Conservation (phyloP, 2,888 invertebrate genomes). For the Iphiclides podalirius region DNA sequence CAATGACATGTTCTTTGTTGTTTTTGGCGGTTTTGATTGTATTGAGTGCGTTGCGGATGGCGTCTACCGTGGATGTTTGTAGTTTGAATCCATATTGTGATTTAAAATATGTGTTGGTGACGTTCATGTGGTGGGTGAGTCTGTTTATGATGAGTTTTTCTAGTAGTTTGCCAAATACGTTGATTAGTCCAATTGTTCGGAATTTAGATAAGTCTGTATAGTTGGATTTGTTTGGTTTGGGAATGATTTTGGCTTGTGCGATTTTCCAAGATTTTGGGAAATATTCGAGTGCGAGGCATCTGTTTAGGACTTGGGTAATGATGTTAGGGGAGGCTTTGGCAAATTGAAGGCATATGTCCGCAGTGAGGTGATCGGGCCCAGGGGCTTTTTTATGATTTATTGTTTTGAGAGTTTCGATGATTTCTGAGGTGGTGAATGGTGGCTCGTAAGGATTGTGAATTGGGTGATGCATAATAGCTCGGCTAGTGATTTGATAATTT, state of each 20-base stretch:
- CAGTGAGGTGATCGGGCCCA: slow-evolving; percentile 3
- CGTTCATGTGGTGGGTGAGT: not conserved
- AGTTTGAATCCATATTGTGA: slow-evolving; percentile 27
- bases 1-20: slow-evolving; percentile 7
- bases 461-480: not conserved
- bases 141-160: no score
- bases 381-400: slow-evolving; percentile 6
- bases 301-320: not conserved
- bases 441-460: not conserved
- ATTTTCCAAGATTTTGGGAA: slow-evolving; percentile 28
- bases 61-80: slow-evolving; percentile 20
- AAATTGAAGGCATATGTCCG: not conserved
- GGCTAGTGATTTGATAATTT: not conserved
- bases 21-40: slow-evolving; percentile 1
- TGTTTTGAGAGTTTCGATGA: not conserved
- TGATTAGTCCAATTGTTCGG: slow-evolving; percentile 32
- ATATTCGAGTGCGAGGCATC: slow-evolving; percentile 15
- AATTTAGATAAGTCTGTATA: slow-evolving; percentile 16
- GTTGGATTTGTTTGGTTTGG: slow-evolving; percentile 29
- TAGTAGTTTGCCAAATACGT: slow-evolving; percentile 29
- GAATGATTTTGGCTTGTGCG: slow-evolving; percentile 28
- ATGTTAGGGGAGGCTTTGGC: not conserved
- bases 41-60: slow-evolving; percentile 13
- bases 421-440: not conserved
- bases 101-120: not conserved